Base-by-base conservation (phyloP, 2,113 vertebrate species). In the Maccullochella peelii region DNA sequence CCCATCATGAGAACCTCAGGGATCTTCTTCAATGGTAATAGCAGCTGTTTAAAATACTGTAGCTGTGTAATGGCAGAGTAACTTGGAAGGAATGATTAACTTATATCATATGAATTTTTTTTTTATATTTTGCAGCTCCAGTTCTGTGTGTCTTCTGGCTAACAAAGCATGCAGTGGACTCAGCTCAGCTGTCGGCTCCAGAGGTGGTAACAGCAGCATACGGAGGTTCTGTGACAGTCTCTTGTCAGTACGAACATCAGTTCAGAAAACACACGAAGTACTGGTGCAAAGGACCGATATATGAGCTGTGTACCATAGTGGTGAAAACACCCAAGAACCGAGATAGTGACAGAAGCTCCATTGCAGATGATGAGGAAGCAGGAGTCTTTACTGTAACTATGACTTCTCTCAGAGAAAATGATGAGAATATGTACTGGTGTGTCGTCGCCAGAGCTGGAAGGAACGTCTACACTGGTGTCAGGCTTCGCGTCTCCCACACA, bases 341-440 rank as follows among this genome's bases (percentile, higher is more conserved):
- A 36, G 0, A 0, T 0, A 79, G 6, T 9, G 23, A 66, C 10
- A 85, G 73, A 77, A 40, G 2, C 81, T 86, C 18, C 49, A 93
- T 93, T 8, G 23, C 0, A n/a, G 91, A 94, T 18, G 52, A 92
- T 73, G 84, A 66, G 63, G 27, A 79, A 15, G 79, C 68, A 0
- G 88, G 91, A 16, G 50, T 90, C 79, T 88, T 94, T 77, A 92
- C 20, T 9, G 79, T 94, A 1, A 93, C 80, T 1, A 88, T 94
- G 80, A 89, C 65, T 9, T 78, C 70, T 30, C 82, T 93, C n/a
- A 68, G 6, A 40, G 20, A 61, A 54, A 58, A 42, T 5, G 93
- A 94, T 68, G 1, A 72, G 0, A 82, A 62, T 4, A 30, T 8
- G 47, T 94, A 94, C 84, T 93, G 94, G 93, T 94, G 94, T 89